These are phyloP conservation scores for Sarcophaga subvicina DNA, from an alignment of 2,888 invertebrate genomes.

Conservation along the genomic window DNA sequence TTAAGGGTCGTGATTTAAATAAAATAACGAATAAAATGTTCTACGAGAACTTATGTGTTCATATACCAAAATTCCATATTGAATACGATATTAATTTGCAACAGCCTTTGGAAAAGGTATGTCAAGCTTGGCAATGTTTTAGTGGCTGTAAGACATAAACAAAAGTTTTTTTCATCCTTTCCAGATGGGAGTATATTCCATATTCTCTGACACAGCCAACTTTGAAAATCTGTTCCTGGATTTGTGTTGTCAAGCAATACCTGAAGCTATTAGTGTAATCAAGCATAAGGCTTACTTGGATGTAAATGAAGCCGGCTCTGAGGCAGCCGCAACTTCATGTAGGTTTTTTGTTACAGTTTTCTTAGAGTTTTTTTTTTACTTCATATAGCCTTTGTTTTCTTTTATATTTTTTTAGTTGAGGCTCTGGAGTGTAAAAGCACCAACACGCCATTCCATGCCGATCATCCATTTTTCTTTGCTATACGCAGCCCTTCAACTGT, in stretches of 20 bases:
- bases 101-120: conserved; percentile 29
- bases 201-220: background rate
- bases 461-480: too few relatives aligned
- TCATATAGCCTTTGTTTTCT: too few relatives aligned
- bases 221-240: conserved; percentile 77
- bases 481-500: too few relatives aligned
- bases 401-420: too few relatives aligned
- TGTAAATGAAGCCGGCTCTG: conserved; percentile 94
- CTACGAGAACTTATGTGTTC: conserved; percentile 82
- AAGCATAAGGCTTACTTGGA: conserved; percentile 93
- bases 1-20: conserved; percentile 83
- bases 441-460: too few relatives aligned
- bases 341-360: background rate
- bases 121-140: too few relatives aligned
- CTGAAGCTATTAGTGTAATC: conserved; percentile 82
- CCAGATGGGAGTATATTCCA: conserved; percentile 86
- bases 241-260: conserved; percentile 76
- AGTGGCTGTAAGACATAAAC: too few relatives aligned
- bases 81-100: conserved; percentile 83
- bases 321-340: conserved; percentile 91
- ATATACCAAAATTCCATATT: conserved; percentile 87
- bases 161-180: too few relatives aligned
- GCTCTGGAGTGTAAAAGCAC: too few relatives aligned
- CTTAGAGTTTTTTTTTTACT: too few relatives aligned
- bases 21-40: conserved; percentile 81